Conservation (phyloP, 2,797 vertebrate genomes). For the Cottoperca gobio region DNA sequence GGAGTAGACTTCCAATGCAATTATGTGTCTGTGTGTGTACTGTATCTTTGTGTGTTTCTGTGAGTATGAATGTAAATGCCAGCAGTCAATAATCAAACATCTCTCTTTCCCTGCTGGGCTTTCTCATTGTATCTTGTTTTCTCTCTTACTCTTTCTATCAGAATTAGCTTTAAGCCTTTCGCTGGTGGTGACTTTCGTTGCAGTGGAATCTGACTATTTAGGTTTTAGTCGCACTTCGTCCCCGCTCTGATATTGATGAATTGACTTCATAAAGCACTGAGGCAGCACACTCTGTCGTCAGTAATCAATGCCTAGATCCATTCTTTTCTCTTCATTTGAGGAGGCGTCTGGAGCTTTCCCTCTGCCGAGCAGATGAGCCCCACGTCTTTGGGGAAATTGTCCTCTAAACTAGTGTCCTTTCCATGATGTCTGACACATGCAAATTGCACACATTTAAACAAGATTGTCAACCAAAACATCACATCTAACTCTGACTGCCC, state of each 20-base stretch:
- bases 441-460: constrained; percentile 61
- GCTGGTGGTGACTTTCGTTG: constrained; percentile 56
- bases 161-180: constrained; percentile 45
- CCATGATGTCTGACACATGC: constrained; percentile 56
- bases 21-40: constrained; percentile 2
- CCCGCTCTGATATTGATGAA: constrained; percentile 79
- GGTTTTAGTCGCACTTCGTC: constrained; percentile 59
- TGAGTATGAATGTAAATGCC: constrained; percentile 19
- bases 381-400: constrained; percentile 68
- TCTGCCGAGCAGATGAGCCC: constrained; percentile 61
- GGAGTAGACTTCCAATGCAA: constrained; percentile 40
- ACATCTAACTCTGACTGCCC: constrained; percentile 16
- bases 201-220: constrained; percentile 72
- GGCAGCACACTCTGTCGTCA: constrained; percentile 76
- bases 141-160: constrained; percentile 30
- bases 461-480: constrained; percentile 64
- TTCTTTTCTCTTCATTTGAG: constrained; percentile 78
- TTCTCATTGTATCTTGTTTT: constrained; percentile 37
- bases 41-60: constrained; percentile 10
- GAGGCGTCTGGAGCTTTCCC: constrained; percentile 54
- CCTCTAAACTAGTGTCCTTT: constrained; percentile 70
- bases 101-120: constrained; percentile 30
- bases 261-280: constrained; percentile 83
- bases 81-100: constrained; percentile 60
- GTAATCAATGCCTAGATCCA: constrained; percentile 82